Evolutionary conservation across 35 echinoderm and acorn worm species (phyloP).

Genomic region (Heliocidaris tuberculata): DNA sequence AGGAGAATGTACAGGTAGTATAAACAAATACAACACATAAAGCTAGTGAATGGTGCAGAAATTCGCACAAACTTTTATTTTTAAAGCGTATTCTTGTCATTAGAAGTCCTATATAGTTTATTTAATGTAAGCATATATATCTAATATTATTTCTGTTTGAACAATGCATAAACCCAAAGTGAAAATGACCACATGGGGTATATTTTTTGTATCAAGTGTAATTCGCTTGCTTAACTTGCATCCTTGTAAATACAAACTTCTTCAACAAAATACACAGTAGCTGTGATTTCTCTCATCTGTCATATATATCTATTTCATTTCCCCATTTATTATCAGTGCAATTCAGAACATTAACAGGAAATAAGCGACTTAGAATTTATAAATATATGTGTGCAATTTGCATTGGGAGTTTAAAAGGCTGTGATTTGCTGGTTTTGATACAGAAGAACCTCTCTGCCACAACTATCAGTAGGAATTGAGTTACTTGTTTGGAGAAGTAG

Average conservation of each 20-base stretch:
- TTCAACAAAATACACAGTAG: neutral
- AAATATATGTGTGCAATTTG: neutral
- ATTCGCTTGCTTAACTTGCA: too few relatives aligned
- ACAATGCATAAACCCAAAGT: too few relatives aligned
- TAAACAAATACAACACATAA: neutral
- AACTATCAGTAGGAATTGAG: neutral
- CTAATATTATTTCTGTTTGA: too few relatives aligned
- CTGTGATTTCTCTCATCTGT: neutral
- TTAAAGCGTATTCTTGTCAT: too few relatives aligned
- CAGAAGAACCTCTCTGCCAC: neutral
- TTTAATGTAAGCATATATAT: too few relatives aligned
- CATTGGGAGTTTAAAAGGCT: neutral
- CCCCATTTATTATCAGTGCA: neutral
- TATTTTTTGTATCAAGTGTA: too few relatives aligned
- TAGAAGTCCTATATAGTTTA: too few relatives aligned
- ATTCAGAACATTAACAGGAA: neutral
- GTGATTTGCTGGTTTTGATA: neutral
- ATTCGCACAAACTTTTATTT: too few relatives aligned
- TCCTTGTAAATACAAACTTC: neutral
- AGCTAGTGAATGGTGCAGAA: too few relatives aligned
- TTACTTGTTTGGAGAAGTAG: too few relatives aligned
- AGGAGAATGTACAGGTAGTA: too few relatives aligned
- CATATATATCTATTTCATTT: neutral
- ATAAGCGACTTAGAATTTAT: conserved; percentile 3
- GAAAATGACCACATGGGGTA: too few relatives aligned